Conservation (phyloP, 2,113 vertebrate genomes). For the Trinectes maculatus region DNA sequence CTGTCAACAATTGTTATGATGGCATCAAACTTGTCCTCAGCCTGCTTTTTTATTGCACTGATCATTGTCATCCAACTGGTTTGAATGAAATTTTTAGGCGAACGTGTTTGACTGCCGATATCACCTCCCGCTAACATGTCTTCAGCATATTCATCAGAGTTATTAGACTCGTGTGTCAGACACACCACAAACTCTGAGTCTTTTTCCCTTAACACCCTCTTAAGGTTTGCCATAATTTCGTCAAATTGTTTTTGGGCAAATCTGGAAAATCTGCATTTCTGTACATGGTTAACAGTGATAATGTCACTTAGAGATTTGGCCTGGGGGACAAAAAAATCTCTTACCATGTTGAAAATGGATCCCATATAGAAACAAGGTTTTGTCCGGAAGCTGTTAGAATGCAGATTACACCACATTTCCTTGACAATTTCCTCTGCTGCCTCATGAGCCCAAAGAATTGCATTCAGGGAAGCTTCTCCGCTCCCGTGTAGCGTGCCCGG, state of each 20-base stretch:
- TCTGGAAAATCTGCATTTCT: background rate
- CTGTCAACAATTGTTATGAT: no score
- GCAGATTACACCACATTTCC: background rate
- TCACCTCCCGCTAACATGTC: background rate
- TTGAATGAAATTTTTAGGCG: no score
- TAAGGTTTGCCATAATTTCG: background rate
- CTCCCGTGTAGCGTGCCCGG: no score
- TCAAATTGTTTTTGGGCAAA: background rate
- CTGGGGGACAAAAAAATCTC: background rate
- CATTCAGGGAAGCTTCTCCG: no score
- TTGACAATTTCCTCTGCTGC: background rate
- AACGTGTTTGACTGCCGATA: no score
- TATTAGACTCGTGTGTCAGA: no score
- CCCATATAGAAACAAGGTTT: background rate
- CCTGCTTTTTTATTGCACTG: background rate
- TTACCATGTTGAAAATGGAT: background rate
- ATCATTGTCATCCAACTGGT: no score
- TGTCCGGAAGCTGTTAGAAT: background rate
- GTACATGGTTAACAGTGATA: no score
- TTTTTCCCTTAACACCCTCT: accelerated
- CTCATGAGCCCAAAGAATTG: background rate
- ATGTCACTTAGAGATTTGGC: no score
- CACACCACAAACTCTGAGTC: background rate
- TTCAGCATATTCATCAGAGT: no score
- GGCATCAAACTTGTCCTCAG: background rate